Percentiles rank a stretch among this genome's conserved stretches.
Conservation (phyloP, 2,797 vertebrate species). For the Apogon hyalosoma region DNA sequence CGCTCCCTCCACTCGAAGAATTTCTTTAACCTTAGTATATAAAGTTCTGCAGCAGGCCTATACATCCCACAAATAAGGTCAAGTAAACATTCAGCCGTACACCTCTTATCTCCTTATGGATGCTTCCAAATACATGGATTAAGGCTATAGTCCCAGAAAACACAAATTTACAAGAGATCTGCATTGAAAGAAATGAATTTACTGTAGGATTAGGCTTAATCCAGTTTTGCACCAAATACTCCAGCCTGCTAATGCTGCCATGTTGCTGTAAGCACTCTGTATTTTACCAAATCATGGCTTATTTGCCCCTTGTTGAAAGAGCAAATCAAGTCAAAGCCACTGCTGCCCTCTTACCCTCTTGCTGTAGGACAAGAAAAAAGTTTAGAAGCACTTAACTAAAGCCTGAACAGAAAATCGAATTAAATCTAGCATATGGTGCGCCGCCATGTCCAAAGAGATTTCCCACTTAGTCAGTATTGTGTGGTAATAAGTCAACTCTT, state of each 20-base stretch:
- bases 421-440: conserved; percentile 81
- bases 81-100: conserved; percentile 15
- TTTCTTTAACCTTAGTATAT: background rate
- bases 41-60: background rate
- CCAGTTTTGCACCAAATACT: conserved; percentile 71
- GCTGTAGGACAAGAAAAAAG: conserved; percentile 69
- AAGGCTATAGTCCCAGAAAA: conserved; percentile 45
- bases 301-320: conserved; percentile 63
- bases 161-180: conserved; percentile 68
- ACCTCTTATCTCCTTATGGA: conserved; percentile 18
- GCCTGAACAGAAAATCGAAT: conserved; percentile 80
- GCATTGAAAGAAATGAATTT: conserved; percentile 67
- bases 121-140: conserved; percentile 35
- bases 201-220: conserved; percentile 76
- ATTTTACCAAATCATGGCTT: conserved; percentile 59
- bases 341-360: conserved; percentile 66
- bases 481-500: conserved; percentile 80
- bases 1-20: background rate
- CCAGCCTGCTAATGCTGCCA: conserved; percentile 58
- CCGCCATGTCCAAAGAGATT: conserved; percentile 81
- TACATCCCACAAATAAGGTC: conserved; percentile 21
- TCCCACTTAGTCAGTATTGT: conserved; percentile 80
- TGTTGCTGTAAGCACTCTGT: conserved; percentile 48
- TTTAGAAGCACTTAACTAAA: conserved; percentile 75
- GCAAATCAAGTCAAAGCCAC: conserved; percentile 65